Base-by-base conservation (phyloP, 1,140 invertebrate species). In the Macrosteles quadrilineatus region DNA sequence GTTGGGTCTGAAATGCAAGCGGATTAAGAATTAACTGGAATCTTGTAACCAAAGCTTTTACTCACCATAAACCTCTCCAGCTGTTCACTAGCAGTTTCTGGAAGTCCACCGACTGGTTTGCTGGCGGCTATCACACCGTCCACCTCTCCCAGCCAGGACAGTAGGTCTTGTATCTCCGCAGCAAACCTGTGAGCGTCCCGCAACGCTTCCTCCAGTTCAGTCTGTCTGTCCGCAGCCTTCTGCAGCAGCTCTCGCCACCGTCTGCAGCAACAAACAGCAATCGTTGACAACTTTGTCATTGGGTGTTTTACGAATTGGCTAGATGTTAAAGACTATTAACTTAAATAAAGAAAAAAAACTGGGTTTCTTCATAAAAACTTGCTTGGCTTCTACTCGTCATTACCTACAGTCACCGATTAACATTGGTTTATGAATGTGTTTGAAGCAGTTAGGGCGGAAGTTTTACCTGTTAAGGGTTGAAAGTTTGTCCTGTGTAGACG, bases 71-170 rank as follows among this genome's bases (percentile, higher is more conserved):
- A 99, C 47, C 96, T 86, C 77, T 98, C 94, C 0, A 99, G 84
- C 82, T 99, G 98, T 82, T 98, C 96, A 4, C 90, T 90, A 0
- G 97, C 97, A 19, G 97, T 99, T 83, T 99, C 97, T 0, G 98
- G 98, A 30, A 99, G 82, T 1, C 96, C 97, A 12, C 96, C 96
- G 25, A 98, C 95, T 0, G 96, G 96, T 83, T 97, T 98, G 27
- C 95, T 96, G 1, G 93, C 92, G 0, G 94, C 92, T 71, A 99
- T 91, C 17, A 95, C 90, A 63, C 89, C 88, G 80, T 99, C 96
- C 25, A 99, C 90, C 80, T 99, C 98, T 70, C 90, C 91, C 40
- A 99, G 81, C 94, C 96, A 98, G 6, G 94, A 89, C 0, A 98
- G 80, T 0, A 98, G 85, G 78, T 98, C 96, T 79, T 98, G 95